These are phyloP conservation scores for Aphidius ervi DNA, from an alignment of 1,140 invertebrate species.

Conservation along the genomic window DNA sequence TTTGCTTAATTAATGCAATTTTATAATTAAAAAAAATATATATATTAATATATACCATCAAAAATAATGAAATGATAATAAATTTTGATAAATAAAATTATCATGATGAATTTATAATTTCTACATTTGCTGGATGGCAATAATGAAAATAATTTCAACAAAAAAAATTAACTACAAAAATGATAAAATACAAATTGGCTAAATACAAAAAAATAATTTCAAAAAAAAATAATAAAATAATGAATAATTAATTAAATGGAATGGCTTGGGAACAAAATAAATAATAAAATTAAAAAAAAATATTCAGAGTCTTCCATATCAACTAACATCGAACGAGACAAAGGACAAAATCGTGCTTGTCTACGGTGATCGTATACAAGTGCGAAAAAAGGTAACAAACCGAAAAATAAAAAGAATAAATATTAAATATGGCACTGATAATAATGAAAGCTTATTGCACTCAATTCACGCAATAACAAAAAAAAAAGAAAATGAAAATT, in stretches of 20 bases:
- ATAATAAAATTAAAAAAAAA: conserved; percentile 20
- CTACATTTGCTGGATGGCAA: background rate
- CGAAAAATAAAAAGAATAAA: conserved; percentile 14
- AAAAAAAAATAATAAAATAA: background rate
- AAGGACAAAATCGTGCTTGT: conserved; percentile 59
- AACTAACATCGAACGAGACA: conserved; percentile 50
- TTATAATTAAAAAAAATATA: no score
- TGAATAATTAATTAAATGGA: background rate
- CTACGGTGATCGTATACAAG: conserved; percentile 58
- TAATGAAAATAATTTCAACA: background rate
- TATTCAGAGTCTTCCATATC: conserved; percentile 50
- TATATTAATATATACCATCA: no score
- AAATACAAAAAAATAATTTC: background rate
- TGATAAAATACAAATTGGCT: background rate
- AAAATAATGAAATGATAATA: no score
- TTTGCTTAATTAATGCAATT: no score
- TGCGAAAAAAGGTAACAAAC: conserved; percentile 56
- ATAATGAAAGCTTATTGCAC: no score
- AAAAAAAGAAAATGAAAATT: no score
- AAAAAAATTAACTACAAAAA: background rate
- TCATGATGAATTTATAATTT: background rate
- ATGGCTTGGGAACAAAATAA: conserved; percentile 11
- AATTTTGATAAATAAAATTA: no score
- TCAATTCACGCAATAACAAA: no score
- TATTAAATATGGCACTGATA: background rate